Conservation (phyloP, 1,140 invertebrate genomes). For the Psix sp. region DNA sequence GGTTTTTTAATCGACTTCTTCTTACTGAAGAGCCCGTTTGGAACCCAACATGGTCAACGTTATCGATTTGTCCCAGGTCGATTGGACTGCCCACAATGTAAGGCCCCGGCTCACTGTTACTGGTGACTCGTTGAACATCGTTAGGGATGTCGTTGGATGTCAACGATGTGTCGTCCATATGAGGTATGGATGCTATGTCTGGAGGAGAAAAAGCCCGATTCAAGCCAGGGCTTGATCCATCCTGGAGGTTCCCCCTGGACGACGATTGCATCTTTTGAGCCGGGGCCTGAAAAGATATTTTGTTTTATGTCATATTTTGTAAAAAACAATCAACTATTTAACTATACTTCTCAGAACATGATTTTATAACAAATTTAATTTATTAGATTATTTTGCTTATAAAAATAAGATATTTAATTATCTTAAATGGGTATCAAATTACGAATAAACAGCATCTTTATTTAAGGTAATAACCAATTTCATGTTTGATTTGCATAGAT, state of each 20-base stretch:
- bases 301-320: not conserved
- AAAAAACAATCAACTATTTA: too few relatives aligned
- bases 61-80: conserved; percentile 72
- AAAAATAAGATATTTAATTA: too few relatives aligned
- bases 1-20: conserved; percentile 54
- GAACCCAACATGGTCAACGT: conserved; percentile 72
- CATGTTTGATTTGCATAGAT: too few relatives aligned
- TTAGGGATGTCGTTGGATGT: conserved; percentile 61
- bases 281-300: conserved; percentile 66
- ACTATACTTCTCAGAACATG: too few relatives aligned
- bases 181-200: conserved; percentile 73
- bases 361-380: too few relatives aligned
- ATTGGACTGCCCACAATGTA: conserved; percentile 75
- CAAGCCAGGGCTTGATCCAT: conserved; percentile 62
- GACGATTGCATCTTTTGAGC: conserved; percentile 72
- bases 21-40: conserved; percentile 55
- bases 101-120: conserved; percentile 62
- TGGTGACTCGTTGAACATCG: conserved; percentile 31
- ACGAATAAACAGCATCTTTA: too few relatives aligned
- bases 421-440: too few relatives aligned
- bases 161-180: conserved; percentile 72
- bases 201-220: conserved; percentile 71
- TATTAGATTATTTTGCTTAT: too few relatives aligned
- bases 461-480: too few relatives aligned
- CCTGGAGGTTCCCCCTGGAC: conserved; percentile 68